phyloP scores from a whole-genome alignment of 2,113 vertebrate genomes.

The Gymnogyps californianus region DNA sequence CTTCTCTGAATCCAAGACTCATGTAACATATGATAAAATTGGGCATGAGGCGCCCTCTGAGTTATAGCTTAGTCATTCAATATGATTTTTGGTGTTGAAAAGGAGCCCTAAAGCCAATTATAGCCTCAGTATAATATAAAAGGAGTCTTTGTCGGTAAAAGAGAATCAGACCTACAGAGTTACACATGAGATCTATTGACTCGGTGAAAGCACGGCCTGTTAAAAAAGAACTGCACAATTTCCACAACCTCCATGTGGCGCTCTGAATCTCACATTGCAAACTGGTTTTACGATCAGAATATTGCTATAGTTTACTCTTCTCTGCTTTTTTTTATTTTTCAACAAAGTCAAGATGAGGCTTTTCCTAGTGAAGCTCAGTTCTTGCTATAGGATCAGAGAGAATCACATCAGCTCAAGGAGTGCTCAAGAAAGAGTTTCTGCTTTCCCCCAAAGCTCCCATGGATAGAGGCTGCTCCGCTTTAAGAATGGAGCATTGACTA shows the following conservation, averaged over 20 bases:
- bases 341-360: neutral
- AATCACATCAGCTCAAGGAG: neutral
- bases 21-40: neutral
- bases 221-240: neutral
- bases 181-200: neutral
- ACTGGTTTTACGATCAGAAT: neutral
- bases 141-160: neutral
- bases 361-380: neutral
- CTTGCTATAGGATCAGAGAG: neutral
- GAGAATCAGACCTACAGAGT: neutral
- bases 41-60: neutral
- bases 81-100: neutral
- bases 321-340: neutral
- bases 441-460: neutral
- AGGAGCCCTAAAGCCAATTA: neutral
- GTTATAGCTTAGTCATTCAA: neutral
- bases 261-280: neutral
- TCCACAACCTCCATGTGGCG: neutral
- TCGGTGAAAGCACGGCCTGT: rapidly evolving
- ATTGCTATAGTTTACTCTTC: neutral
- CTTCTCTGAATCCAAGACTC: neutral
- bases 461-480: neutral
- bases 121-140: neutral
- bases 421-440: neutral
- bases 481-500: neutral